Evolutionary conservation across 2,797 vertebrate genomes (phyloP), one percentile per base, ranked within the genome.

Genomic region (Periophthalmus magnuspinnatus): DNA sequence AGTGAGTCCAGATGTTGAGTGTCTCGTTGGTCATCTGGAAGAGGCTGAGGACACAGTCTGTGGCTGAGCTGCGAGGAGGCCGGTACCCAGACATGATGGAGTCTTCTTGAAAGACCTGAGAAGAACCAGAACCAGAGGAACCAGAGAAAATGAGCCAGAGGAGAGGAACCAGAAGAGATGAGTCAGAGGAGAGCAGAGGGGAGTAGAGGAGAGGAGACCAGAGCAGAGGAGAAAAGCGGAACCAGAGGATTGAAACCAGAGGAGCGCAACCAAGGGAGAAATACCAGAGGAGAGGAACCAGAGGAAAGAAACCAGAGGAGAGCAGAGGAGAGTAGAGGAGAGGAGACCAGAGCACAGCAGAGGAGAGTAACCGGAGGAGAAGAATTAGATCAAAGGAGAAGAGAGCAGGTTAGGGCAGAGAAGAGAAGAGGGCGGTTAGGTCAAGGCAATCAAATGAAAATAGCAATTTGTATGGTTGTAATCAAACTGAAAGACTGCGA

Each of bases 11-110:
- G 89, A 99, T 95, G 84, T 99, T 99, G 47, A 99, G 89, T 0
- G 97, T 99, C 91, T 99, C 97, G 45, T 99, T 99, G 67, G 95
- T 97, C 92, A 97, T 92, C 75, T 95, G 96, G 87, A 99, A 98
- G 82, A 95, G 92, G 74, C 97, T 99, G 76, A 95, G 92, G 78
- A 98, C 65, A 24, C 97, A 99, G 77, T 95, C 95, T 0, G 89
- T 89, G 62, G 95, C 96, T 0, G 97, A 97, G 82, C 96, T 97
- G 33, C 82, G 70, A 0, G 97, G 97, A 2, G 94, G 94, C 3
- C 97, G 94, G 81, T 99, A 99, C 71, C 97, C 97, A 0, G 93
- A 96, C 71, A 98, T 95, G 82, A 98, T 98, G 81, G 95, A 77
- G 83, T 93, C 94, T 87, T 99, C 97, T 16, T 91, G 96, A 87